These are phyloP conservation scores for Callocephalon fimbriatum DNA, from an alignment of 2,113 vertebrate species.

Conservation along the genomic window DNA sequence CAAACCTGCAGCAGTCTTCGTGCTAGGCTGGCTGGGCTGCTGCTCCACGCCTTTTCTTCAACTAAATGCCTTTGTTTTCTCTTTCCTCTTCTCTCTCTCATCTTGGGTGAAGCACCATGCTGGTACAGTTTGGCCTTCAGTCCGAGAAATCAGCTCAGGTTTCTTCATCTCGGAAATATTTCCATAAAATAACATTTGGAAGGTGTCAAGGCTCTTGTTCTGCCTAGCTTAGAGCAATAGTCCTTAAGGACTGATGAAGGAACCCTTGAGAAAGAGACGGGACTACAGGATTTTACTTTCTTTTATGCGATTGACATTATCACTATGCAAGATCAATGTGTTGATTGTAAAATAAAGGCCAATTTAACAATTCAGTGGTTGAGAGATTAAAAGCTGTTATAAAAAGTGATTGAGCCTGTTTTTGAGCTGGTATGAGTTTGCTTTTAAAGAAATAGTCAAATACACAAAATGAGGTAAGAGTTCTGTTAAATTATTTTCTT, in stretches of 20 bases:
- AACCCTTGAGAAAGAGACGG: neutral
- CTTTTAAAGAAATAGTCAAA: neutral
- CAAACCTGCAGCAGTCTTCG: neutral
- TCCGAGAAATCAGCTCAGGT: neutral
- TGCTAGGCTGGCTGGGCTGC: neutral
- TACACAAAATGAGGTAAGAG: neutral
- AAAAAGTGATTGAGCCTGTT: neutral
- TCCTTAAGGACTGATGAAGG: neutral
- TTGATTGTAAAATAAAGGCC: neutral
- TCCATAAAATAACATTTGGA: neutral
- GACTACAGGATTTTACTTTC: neutral
- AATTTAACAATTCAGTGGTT: neutral
- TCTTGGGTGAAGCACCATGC: neutral
- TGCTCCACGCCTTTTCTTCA: neutral
- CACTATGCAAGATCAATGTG: neutral
- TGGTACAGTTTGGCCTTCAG: neutral
- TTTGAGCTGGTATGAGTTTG: neutral
- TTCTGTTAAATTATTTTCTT: neutral
- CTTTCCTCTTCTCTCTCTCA: neutral
- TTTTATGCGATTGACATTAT: fast-evolving
- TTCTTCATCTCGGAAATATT: neutral
- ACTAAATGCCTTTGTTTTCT: neutral
- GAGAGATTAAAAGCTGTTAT: neutral
- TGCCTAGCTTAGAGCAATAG: neutral
- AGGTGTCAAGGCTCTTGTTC: neutral